Evolutionary conservation across 2,113 vertebrate genomes (phyloP).

Genomic region (Labrus mixtus): DNA sequence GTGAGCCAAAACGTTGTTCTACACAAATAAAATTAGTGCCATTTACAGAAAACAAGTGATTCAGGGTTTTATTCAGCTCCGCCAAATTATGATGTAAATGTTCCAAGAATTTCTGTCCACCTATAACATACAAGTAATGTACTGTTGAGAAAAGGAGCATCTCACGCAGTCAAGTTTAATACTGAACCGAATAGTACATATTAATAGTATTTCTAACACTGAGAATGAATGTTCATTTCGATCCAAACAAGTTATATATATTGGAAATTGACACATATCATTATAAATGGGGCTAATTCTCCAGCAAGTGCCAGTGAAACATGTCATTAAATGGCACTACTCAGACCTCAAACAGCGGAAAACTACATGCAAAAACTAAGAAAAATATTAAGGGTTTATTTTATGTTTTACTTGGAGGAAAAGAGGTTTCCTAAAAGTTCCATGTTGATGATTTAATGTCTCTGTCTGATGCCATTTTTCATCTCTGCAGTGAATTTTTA

Average conservation of each 20-base stretch:
- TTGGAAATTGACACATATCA: not conserved
- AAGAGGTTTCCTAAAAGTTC: too few species aligned
- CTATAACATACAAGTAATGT: not conserved
- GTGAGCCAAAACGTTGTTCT: not conserved
- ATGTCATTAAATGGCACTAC: not conserved
- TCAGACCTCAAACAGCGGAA: not conserved
- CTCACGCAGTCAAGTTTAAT: not conserved
- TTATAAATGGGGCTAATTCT: not conserved
- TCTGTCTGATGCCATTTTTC: too few species aligned
- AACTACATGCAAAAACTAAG: not conserved
- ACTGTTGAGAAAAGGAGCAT: not conserved
- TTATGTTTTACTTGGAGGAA: not conserved
- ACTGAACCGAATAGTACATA: not conserved
- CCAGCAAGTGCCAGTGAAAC: not conserved
- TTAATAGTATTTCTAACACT: not conserved
- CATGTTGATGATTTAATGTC: too few species aligned
- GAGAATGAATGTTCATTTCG: not conserved
- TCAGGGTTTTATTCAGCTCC: not conserved
- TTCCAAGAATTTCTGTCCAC: constrained; percentile 8
- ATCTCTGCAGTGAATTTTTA: too few species aligned
- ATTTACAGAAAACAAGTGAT: not conserved
- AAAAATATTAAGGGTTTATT: not conserved
- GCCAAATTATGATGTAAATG: not conserved
- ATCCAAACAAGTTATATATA: not conserved
- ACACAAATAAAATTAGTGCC: not conserved